phyloP scores from a whole-genome alignment of 37 sponge, comb jelly and placozoan species.

The Lycopodina hypogea region DNA sequence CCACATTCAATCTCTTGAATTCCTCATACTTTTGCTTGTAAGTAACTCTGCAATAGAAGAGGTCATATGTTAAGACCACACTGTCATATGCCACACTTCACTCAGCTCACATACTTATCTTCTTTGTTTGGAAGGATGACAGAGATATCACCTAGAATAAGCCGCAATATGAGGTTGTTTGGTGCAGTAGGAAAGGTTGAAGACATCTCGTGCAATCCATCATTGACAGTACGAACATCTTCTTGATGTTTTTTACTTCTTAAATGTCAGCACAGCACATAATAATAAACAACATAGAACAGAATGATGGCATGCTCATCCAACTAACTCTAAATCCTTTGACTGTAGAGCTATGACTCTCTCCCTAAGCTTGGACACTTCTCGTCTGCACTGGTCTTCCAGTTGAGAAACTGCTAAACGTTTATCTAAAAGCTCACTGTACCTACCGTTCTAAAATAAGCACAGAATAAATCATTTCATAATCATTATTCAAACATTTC shows the following conservation, averaged over 20 bases:
- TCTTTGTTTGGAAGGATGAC: constrained; percentile 37
- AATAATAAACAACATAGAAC: not conserved
- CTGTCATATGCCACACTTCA: not conserved
- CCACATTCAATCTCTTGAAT: constrained; percentile 60
- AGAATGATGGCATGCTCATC: not conserved
- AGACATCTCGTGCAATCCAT: constrained; percentile 27
- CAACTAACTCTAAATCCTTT: not conserved
- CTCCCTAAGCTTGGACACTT: not conserved
- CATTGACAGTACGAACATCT: constrained; percentile 10
- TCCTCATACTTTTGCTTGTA: constrained; percentile 68
- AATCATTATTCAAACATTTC: not conserved
- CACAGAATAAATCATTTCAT: not conserved
- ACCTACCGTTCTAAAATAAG: constrained; percentile 16
- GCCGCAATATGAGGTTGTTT: constrained; percentile 19
- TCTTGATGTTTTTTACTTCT: not conserved
- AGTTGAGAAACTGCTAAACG: constrained; percentile 6
- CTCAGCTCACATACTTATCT: constrained; percentile 32
- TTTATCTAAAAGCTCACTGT: constrained; percentile 18
- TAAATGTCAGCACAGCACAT: not conserved
- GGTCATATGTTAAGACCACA: not conserved
- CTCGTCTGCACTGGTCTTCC: constrained; percentile 32
- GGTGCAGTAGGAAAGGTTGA: constrained; percentile 25
- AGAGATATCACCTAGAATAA: constrained; percentile 52
- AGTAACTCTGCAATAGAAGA: constrained; percentile 27
- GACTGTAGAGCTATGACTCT: not conserved